A percentile compares a stretch with the other conserved stretches of the same genome.
phyloP scores from a whole-genome alignment of 2,797 vertebrate species.

The Paratrypauchen microcephalus region DNA sequence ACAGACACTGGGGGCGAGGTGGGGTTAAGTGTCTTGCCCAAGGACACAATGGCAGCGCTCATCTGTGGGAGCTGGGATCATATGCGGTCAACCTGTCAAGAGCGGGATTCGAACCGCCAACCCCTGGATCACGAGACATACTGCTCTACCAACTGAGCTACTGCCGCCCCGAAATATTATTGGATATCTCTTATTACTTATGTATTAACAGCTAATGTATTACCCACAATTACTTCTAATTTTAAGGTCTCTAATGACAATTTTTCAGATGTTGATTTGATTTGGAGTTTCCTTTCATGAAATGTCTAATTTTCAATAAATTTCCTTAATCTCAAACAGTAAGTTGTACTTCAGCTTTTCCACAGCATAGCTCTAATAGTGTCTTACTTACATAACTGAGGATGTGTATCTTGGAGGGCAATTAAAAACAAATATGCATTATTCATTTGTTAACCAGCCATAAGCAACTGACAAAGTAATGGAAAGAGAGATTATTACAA shows the following conservation, averaged over 20 bases:
- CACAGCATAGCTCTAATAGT: neutral
- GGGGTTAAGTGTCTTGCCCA: too few relatives aligned
- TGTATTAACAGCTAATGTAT: neutral
- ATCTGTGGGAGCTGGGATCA: too few relatives aligned
- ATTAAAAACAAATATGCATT: constrained; percentile 7
- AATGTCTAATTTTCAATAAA: neutral
- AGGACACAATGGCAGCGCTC: too few relatives aligned
- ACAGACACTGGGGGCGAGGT: too few relatives aligned
- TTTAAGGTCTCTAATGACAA: too few relatives aligned
- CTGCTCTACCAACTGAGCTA: too few relatives aligned
- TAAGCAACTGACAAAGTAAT: neutral
- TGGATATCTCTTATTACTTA: neutral
- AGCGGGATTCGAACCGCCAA: too few relatives aligned
- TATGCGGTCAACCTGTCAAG: too few relatives aligned
- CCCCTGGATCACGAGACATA: too few relatives aligned
- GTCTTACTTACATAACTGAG: neutral
- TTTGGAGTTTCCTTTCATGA: neutral
- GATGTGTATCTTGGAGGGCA: neutral
- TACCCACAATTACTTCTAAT: neutral
- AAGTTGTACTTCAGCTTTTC: neutral
- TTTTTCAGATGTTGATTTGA: neutral
- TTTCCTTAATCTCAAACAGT: neutral
- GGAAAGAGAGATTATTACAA: constrained; percentile 1
- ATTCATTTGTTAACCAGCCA: constrained; percentile 10
- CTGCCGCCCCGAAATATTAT: too few relatives aligned